These are phyloP conservation scores for Catalaphyllia jardinei DNA, from an alignment of 64 coral and sea anemone species.

Conservation along the genomic window DNA sequence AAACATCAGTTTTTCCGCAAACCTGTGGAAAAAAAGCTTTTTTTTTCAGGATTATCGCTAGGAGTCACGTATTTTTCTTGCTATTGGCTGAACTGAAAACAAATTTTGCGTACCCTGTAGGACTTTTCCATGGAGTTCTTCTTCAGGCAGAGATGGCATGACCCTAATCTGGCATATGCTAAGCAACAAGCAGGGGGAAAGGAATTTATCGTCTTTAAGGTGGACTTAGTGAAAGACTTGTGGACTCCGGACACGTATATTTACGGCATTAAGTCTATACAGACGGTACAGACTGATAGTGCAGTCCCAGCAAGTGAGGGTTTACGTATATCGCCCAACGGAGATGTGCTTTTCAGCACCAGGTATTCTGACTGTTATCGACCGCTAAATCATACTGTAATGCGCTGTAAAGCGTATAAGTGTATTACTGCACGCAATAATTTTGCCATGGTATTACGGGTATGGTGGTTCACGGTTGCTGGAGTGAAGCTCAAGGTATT, in stretches of 20 bases:
- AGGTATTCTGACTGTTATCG: slow-evolving; percentile 29
- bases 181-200: slow-evolving; percentile 19
- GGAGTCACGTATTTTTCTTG: too few species aligned
- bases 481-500: too few species aligned
- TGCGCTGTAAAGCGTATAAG: too few species aligned
- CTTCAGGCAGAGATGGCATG: slow-evolving; percentile 79
- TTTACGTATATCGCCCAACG: slow-evolving; percentile 73
- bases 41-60: too few species aligned
- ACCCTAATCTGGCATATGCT: slow-evolving; percentile 52
- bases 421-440: too few species aligned
- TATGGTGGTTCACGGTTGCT: too few species aligned
- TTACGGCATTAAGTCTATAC: slow-evolving; percentile 65
- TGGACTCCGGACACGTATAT: slow-evolving; percentile 86
- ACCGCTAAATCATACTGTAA: too few species aligned
- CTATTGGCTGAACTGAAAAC: too few species aligned
- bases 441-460: too few species aligned
- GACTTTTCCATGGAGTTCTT: slow-evolving; percentile 83
- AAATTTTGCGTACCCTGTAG: not conserved
- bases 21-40: too few species aligned
- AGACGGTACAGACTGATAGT: slow-evolving; percentile 37
- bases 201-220: slow-evolving; percentile 67
- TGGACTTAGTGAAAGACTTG: slow-evolving; percentile 46
- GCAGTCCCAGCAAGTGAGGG: slow-evolving; percentile 71
- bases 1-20: too few species aligned
- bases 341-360: slow-evolving; percentile 55